Conservation (phyloP, 1,140 invertebrate species). For the Calliphora vicina region DNA sequence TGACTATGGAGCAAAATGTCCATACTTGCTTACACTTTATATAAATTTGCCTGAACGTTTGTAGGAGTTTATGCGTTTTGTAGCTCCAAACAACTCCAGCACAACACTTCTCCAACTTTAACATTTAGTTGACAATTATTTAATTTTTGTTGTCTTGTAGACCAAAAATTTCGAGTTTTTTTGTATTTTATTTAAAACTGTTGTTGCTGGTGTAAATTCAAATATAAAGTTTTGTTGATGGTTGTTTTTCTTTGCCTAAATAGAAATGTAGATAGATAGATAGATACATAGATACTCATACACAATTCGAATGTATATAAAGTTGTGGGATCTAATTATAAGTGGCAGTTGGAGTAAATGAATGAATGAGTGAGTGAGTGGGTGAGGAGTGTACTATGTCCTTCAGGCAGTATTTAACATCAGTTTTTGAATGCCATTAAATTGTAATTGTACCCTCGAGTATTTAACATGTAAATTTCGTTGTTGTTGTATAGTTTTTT, state of each 20-base stretch:
- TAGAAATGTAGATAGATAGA: too few species aligned
- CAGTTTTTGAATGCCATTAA: not conserved
- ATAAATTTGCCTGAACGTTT: too few species aligned
- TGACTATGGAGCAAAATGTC: not conserved
- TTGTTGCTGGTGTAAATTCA: not conserved
- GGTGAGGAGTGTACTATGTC: too few species aligned
- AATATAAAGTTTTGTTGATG: not conserved
- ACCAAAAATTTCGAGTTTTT: not conserved
- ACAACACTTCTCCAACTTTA: not conserved
- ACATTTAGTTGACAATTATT: conserved; percentile 3
- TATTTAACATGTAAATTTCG: not conserved
- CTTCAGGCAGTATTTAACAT: conserved; percentile 6
- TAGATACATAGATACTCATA: too few species aligned
- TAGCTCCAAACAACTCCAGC: too few species aligned
- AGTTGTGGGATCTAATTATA: not conserved
- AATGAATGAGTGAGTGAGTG: not conserved
- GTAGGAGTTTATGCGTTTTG: too few species aligned
- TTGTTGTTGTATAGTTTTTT: not conserved
- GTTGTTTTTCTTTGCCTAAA: not conserved
- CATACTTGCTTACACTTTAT: too few species aligned
- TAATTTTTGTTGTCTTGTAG: not conserved
- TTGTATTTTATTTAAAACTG: too few species aligned
- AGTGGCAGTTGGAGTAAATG: not conserved
- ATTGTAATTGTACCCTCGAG: conserved; percentile 12
- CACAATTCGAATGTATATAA: not conserved